These are phyloP conservation scores for Meghimatium bilineatum DNA, from an alignment of 2,888 invertebrate genomes.

Conservation along the genomic window DNA sequence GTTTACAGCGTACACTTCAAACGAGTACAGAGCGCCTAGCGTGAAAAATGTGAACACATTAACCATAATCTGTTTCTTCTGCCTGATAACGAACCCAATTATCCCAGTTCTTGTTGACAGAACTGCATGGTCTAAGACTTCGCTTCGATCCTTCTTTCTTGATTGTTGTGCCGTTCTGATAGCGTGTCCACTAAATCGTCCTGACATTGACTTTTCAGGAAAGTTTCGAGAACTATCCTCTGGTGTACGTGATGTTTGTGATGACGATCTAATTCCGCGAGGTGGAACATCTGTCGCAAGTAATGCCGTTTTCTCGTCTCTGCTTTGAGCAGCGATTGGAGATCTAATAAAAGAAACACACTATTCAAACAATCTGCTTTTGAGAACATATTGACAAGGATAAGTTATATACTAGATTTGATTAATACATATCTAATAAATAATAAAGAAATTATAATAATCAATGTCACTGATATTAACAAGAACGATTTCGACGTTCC, in stretches of 20 bases:
- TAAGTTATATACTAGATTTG: no score
- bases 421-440: no score
- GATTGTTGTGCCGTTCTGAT: neutral
- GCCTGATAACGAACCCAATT: neutral
- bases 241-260: neutral
- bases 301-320: neutral
- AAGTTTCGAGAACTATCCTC: neutral
- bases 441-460: no score
- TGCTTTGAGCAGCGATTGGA: neutral
- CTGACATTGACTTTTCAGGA: neutral
- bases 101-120: neutral
- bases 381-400: no score
- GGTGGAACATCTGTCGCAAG: neutral
- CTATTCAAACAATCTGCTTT: no score
- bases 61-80: constrained; percentile 39
- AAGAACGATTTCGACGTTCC: no score
- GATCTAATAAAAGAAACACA: neutral
- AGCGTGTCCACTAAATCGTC: neutral
- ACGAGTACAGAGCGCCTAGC: constrained; percentile 22
- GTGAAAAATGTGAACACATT: constrained; percentile 26
- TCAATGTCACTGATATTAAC: no score
- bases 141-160: no score
- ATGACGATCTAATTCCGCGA: neutral
- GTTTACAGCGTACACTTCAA: constrained; percentile 34
- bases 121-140: neutral